A percentile compares a stretch with the other conserved stretches of the same genome.
Evolutionary conservation across 92 coral and sea anemone species (phyloP).

Genomic region (Muricea muricata): DNA sequence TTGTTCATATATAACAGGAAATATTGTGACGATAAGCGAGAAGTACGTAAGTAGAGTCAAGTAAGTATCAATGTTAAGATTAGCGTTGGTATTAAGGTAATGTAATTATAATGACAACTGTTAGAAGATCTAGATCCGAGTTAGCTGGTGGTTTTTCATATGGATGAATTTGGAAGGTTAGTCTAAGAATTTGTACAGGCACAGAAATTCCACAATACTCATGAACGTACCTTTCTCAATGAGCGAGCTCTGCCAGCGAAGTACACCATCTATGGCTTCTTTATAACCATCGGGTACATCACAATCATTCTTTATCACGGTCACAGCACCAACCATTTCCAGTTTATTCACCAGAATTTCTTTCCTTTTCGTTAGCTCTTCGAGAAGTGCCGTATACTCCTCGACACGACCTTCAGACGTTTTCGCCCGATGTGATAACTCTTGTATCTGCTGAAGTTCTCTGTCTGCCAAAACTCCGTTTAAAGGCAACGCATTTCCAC

Average conservation of each 20-base stretch:
- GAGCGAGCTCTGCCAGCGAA: conserved; percentile 17
- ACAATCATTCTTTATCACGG: conserved; percentile 20
- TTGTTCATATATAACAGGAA: too few relatives aligned
- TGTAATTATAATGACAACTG: too few relatives aligned
- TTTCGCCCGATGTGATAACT: background rate
- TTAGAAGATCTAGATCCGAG: too few relatives aligned
- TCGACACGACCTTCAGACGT: background rate
- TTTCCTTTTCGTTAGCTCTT: conserved; percentile 18
- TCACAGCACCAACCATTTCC: conserved; percentile 44
- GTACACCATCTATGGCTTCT: conserved; percentile 34
- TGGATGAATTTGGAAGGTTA: too few relatives aligned
- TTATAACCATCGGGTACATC: conserved; percentile 38
- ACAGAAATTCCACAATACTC: too few relatives aligned
- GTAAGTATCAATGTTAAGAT: too few relatives aligned
- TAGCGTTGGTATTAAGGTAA: too few relatives aligned
- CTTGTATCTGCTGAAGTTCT: conserved; percentile 1
- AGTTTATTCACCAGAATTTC: conserved; percentile 35
- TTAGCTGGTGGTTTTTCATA: too few relatives aligned
- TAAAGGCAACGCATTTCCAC: background rate
- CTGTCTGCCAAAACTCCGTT: background rate
- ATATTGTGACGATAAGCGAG: too few relatives aligned
- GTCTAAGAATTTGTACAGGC: too few relatives aligned
- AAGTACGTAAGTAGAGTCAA: too few relatives aligned
- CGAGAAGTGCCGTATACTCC: conserved; percentile 19
- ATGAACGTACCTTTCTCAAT: conserved; percentile 29